phyloP scores from a whole-genome alignment of 2,797 vertebrate species.

The Petrocephalus sullivani region DNA sequence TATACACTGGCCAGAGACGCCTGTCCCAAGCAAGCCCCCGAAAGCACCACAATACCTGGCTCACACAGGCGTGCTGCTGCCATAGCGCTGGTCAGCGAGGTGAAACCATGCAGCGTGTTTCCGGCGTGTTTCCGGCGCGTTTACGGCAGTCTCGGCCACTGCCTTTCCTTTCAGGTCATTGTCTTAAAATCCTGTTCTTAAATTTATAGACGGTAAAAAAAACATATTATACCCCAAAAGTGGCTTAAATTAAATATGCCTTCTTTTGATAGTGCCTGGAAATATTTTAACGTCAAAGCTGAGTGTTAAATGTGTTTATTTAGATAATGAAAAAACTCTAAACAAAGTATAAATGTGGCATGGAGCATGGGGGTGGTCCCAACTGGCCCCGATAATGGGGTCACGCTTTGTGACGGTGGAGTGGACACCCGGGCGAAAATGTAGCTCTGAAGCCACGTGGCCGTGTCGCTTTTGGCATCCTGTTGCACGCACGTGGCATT shows the following conservation, averaged over 20 bases:
- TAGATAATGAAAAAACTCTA: not conserved
- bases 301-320: not conserved
- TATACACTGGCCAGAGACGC: not conserved
- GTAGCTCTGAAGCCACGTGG: not conserved
- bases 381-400: not conserved
- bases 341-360: not conserved
- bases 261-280: not conserved
- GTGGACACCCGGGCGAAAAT: not conserved
- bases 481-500: not conserved
- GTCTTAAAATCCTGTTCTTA: not conserved
- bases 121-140: too few relatives aligned
- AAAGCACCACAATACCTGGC: not conserved
- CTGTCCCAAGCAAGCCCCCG: not conserved
- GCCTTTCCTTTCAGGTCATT: not conserved
- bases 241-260: not conserved
- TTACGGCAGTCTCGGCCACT: not conserved
- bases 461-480: not conserved
- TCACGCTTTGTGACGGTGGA: too few relatives aligned
- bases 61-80: not conserved
- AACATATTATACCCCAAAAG: not conserved
- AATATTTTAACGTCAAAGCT: not conserved
- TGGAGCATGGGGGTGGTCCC: too few relatives aligned
- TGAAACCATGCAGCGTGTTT: not conserved
- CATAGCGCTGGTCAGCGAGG: not conserved
- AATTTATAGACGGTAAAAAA: not conserved